phyloP scores from a whole-genome alignment of 2,797 vertebrate genomes.

The Knipowitschia caucasica region DNA sequence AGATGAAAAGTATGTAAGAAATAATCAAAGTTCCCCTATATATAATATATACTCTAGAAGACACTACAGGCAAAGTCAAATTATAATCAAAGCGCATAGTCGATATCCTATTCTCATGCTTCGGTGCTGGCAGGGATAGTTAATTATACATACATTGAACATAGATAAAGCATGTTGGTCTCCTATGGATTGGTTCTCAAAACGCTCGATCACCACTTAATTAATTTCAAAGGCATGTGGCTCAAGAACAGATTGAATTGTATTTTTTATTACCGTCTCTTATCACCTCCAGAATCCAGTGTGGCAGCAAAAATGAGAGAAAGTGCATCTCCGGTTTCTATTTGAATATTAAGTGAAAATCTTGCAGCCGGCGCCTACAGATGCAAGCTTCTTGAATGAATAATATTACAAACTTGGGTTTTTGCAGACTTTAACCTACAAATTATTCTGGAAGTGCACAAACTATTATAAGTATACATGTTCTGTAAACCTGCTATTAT shows the following conservation, averaged over 20 bases:
- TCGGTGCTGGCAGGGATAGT: neutral
- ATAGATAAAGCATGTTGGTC: neutral
- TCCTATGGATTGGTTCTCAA: neutral
- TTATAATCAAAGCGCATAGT: too few species aligned
- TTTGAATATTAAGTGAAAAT: neutral
- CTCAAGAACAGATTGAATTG: neutral
- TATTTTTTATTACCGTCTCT: conserved; percentile 2
- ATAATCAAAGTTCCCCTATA: too few species aligned
- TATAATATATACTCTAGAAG: too few species aligned
- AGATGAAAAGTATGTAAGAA: too few species aligned
- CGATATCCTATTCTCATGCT: neutral
- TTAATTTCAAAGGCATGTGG: neutral
- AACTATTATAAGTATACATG: neutral
- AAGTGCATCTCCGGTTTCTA: neutral
- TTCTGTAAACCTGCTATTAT: neutral
- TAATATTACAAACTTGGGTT: neutral
- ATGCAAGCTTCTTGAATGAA: neutral
- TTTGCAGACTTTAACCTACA: neutral
- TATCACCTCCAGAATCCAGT: neutral
- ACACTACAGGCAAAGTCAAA: too few species aligned
- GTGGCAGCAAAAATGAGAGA: neutral
- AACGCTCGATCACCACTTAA: neutral
- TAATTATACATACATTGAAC: neutral
- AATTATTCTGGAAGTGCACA: neutral
- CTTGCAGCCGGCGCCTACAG: neutral